Percentiles rank a stretch among this genome's conserved stretches.
Conservation (phyloP, 2,797 vertebrate genomes). For the Spinibarbus caldwelli region DNA sequence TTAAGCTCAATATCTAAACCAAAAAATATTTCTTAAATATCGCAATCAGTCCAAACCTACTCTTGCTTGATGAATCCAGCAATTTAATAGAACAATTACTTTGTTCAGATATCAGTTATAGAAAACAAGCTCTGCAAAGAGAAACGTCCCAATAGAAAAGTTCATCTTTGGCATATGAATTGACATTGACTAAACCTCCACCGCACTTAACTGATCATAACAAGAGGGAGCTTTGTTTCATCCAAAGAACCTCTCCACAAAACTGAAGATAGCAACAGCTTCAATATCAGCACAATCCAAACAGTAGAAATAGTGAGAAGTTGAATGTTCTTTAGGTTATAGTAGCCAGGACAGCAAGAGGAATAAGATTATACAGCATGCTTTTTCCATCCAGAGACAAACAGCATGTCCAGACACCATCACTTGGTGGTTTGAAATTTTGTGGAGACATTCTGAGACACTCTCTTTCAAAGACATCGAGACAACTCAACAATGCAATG, state of each 20-base stretch:
- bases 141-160: neutral
- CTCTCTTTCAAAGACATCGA: neutral
- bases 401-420: neutral
- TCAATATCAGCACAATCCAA: slow-evolving; percentile 32
- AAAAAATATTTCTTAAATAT: slow-evolving; percentile 44
- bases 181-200: neutral
- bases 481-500: neutral
- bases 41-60: slow-evolving; percentile 62
- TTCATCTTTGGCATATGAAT: slow-evolving; percentile 18
- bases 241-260: slow-evolving; percentile 16
- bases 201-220: neutral
- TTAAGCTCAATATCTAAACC: neutral
- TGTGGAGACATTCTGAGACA: neutral
- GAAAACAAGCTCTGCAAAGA: slow-evolving; percentile 1
- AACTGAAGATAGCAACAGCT: slow-evolving; percentile 35
- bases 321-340: slow-evolving; percentile 57
- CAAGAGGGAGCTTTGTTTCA: slow-evolving; percentile 4
- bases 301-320: slow-evolving; percentile 56
- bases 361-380: slow-evolving; percentile 60
- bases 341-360: slow-evolving; percentile 45
- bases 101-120: neutral
- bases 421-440: slow-evolving; percentile 12
- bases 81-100: neutral
- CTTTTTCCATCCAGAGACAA: slow-evolving; percentile 47
- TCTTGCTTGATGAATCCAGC: slow-evolving; percentile 36